These are phyloP conservation scores for Cynocephalus volans DNA, from an alignment of 2,113 vertebrate species.

Conservation along the genomic window DNA sequence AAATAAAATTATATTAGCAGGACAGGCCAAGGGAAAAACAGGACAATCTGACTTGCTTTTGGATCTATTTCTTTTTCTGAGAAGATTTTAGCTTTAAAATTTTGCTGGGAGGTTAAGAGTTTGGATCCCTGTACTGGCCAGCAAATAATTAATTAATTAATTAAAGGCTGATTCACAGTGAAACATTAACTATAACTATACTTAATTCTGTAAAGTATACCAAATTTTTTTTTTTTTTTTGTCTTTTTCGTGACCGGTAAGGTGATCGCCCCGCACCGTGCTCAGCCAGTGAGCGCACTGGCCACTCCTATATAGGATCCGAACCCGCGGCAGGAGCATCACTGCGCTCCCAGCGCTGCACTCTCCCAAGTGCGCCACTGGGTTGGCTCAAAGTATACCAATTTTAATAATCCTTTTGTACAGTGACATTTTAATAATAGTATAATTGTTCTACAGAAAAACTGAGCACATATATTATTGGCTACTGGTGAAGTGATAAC, in stretches of 20 bases:
- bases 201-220: neutral
- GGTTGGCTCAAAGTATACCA: neutral
- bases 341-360: too few relatives aligned
- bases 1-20: neutral
- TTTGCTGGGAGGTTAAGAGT: neutral
- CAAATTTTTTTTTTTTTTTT: too few relatives aligned
- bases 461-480: neutral
- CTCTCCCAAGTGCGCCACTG: too few relatives aligned
- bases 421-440: neutral
- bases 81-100: constrained; percentile 29
- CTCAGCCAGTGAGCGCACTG: too few relatives aligned
- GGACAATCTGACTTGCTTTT: neutral
- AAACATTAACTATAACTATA: constrained; percentile 33
- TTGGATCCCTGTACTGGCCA: too few relatives aligned
- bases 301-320: too few relatives aligned
- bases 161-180: neutral
- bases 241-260: too few relatives aligned
- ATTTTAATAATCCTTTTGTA: constrained; percentile 32
- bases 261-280: too few relatives aligned
- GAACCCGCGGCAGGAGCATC: too few relatives aligned
- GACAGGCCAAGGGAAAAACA: neutral
- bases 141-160: too few relatives aligned
- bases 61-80: neutral
- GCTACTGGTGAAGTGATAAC: neutral
- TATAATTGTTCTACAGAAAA: neutral